These are phyloP conservation scores for Orius laevigatus DNA, from an alignment of 1,140 invertebrate genomes.

Conservation along the genomic window DNA sequence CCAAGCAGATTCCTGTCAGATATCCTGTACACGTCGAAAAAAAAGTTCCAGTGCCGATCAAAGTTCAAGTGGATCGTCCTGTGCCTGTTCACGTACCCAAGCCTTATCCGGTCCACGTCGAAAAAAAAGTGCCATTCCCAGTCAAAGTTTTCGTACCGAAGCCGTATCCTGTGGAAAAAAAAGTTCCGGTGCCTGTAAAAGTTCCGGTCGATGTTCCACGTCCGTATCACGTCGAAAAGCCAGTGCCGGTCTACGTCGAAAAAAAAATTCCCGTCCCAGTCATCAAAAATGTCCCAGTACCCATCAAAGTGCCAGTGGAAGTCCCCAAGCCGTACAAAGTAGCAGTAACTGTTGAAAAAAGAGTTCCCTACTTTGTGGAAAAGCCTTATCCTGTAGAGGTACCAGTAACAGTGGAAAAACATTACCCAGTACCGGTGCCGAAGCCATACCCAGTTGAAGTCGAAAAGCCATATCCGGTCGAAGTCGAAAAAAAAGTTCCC, in stretches of 20 bases:
- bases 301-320: conserved; percentile 20
- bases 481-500: conserved; percentile 9
- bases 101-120: conserved; percentile 18
- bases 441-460: conserved; percentile 9
- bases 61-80: conserved; percentile 18
- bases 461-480: conserved; percentile 10
- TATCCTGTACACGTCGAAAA: conserved; percentile 35
- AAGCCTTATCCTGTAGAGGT: conserved; percentile 12
- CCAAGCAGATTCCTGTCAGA: conserved; percentile 45
- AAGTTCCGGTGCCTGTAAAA: conserved; percentile 31
- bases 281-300: conserved; percentile 21
- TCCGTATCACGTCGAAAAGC: conserved; percentile 37
- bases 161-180: conserved; percentile 37
- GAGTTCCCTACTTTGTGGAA: conserved; percentile 9
- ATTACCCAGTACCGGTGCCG: conserved; percentile 7
- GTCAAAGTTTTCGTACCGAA: conserved; percentile 50
- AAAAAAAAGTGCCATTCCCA: conserved; percentile 17
- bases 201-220: conserved; percentile 43
- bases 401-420: conserved; percentile 6
- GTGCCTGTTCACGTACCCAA: conserved; percentile 20
- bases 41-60: conserved; percentile 17
- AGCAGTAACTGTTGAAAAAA: conserved; percentile 6
- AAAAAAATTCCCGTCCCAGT: conserved; percentile 10
- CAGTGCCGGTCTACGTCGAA: conserved; percentile 23
- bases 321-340: conserved; percentile 12